phyloP scores from a whole-genome alignment of 2,113 vertebrate species.

The Scytalopus superciliaris region DNA sequence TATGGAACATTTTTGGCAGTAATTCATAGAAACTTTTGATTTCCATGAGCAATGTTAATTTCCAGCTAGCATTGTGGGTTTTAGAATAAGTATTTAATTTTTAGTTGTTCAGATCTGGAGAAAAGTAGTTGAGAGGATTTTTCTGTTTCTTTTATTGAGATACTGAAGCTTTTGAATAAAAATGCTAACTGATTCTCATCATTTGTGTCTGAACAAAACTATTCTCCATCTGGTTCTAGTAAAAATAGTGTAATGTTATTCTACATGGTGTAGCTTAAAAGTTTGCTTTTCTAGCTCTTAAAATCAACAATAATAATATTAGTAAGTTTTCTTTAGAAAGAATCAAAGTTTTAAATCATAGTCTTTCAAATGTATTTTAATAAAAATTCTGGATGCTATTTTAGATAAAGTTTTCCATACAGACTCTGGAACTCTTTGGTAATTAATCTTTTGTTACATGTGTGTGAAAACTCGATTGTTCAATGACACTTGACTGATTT shows the following conservation, averaged over 20 bases:
- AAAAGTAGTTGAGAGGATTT: not conserved
- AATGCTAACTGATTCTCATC: not conserved
- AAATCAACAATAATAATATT: not conserved
- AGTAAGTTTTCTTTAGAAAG: not conserved
- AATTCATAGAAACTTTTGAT: not conserved
- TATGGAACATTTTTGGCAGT: slow-evolving; percentile 25
- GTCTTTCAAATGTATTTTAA: not conserved
- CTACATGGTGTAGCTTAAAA: not conserved
- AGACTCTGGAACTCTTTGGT: not conserved
- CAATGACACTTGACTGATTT: not conserved
- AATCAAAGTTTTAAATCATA: not conserved
- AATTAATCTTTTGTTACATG: not conserved
- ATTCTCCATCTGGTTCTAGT: not conserved
- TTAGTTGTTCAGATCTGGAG: not conserved
- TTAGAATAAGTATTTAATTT: slow-evolving; percentile 1
- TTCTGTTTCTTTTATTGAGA: not conserved
- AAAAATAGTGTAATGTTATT: not conserved
- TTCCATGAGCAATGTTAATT: not conserved
- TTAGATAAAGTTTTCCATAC: not conserved
- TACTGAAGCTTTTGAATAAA: not conserved
- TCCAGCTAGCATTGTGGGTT: slow-evolving; percentile 12
- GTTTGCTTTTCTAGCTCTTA: not conserved
- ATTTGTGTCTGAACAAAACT: not conserved
- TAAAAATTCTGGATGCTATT: not conserved
- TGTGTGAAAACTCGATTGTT: not conserved